Conservation (phyloP, 1,140 invertebrate genomes). For the Zophobas morio region DNA sequence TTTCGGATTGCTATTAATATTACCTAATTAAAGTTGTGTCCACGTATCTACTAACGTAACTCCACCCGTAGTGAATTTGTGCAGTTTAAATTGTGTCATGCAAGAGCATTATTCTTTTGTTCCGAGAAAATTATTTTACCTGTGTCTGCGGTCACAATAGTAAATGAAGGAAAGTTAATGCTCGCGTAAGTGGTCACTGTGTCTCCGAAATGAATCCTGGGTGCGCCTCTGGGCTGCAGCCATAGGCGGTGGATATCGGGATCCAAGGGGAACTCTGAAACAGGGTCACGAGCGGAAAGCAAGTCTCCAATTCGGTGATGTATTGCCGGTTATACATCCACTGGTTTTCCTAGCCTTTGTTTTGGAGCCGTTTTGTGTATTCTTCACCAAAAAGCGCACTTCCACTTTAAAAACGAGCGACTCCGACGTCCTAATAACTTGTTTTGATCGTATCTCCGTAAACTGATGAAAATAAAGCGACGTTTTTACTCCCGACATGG, state of each 20-base stretch:
- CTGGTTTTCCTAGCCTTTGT: constrained; percentile 44
- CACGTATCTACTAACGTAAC: too few relatives aligned
- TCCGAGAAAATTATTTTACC: too few relatives aligned
- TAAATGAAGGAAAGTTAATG: too few relatives aligned
- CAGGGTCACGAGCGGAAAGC: constrained; percentile 52
- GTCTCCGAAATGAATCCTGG: not conserved
- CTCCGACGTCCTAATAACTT: constrained; percentile 1
- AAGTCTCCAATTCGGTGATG: constrained; percentile 53
- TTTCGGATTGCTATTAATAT: too few relatives aligned
- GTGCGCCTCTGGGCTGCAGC: not conserved
- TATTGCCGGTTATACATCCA: constrained; percentile 48
- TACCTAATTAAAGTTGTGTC: too few relatives aligned
- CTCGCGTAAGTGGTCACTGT: too few relatives aligned
- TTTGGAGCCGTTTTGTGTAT: constrained; percentile 31
- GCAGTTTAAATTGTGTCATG: too few relatives aligned
- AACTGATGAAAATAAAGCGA: constrained; percentile 2
- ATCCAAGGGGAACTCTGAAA: constrained; percentile 44
- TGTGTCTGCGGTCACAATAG: too few relatives aligned
- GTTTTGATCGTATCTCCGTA: not conserved
- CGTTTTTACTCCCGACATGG: not conserved
- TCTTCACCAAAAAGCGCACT: constrained; percentile 40
- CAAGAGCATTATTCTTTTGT: too few relatives aligned
- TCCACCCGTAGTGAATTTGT: too few relatives aligned
- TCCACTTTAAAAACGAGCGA: constrained; percentile 44
- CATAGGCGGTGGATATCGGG: constrained; percentile 18